Conservation (phyloP, 2,113 vertebrate genomes). For the Orycteropus afer region DNA sequence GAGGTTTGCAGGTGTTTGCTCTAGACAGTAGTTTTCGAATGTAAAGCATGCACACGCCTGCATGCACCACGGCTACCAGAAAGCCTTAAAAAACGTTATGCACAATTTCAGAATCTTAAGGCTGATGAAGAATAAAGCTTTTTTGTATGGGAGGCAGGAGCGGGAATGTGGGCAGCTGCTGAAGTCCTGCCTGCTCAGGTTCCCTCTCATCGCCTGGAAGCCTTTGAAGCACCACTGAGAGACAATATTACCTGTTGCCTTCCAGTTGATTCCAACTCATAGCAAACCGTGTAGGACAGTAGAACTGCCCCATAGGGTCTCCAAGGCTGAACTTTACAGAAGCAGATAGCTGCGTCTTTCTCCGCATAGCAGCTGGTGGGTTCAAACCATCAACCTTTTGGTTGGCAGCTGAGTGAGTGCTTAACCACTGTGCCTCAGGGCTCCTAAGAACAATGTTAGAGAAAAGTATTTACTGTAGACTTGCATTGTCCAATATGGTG, state of each 20-base stretch:
- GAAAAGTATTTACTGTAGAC: neutral
- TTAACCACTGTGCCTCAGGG: neutral
- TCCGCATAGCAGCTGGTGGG: too few relatives aligned
- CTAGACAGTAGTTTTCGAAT: neutral
- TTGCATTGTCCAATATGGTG: neutral
- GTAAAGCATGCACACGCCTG: neutral
- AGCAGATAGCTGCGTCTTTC: neutral
- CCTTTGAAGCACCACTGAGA: neutral
- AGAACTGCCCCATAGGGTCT: neutral
- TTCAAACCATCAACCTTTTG: too few relatives aligned
- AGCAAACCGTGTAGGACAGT: neutral
- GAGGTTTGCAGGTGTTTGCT: slow-evolving; percentile 19
- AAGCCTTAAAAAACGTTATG: neutral
- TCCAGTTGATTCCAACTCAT: neutral
- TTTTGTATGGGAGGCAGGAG: neutral
- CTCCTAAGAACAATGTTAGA: neutral
- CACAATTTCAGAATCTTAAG: neutral
- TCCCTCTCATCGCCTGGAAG: neutral
- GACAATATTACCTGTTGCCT: neutral
- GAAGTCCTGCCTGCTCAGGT: neutral
- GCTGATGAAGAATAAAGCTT: neutral
- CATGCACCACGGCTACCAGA: neutral
- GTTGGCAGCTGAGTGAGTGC: neutral
- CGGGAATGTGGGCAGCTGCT: neutral
- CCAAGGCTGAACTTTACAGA: neutral